A percentile compares a stretch with the other conserved stretches of the same genome.
Conservation (phyloP, 2,113 vertebrate species). For the Lynx canadensis region DNA sequence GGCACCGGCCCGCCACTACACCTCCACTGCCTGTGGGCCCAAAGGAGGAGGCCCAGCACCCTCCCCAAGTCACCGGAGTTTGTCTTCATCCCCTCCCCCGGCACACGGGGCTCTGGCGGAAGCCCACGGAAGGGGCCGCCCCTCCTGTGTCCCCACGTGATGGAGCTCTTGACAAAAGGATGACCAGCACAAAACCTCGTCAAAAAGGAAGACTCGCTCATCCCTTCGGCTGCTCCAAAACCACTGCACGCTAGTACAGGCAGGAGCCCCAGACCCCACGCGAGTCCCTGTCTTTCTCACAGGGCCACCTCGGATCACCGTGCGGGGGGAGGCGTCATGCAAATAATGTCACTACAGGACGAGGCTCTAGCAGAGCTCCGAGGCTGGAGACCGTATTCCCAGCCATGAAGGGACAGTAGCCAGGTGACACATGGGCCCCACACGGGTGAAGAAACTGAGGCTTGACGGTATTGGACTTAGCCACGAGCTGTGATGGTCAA, state of each 20-base stretch:
- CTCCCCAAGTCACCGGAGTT: fast-evolving
- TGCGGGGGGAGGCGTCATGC: fast-evolving
- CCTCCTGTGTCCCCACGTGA: neutral
- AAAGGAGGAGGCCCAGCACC: neutral
- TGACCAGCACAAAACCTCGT: neutral
- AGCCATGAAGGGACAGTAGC: fast-evolving
- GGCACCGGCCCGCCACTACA: neutral
- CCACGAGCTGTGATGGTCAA: neutral
- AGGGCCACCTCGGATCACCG: fast-evolving
- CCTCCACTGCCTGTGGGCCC: neutral
- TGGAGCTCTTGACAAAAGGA: neutral
- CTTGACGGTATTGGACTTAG: neutral
- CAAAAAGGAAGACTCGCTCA: fast-evolving
- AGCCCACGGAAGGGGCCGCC: neutral
- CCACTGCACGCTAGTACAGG: fast-evolving
- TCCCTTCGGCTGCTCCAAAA: neutral
- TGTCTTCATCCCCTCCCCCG: neutral
- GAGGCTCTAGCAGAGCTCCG: neutral
- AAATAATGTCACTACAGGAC: fast-evolving
- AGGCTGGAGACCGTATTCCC: neutral
- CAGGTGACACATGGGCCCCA: fast-evolving
- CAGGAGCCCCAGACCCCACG: neutral
- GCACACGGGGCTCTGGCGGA: neutral
- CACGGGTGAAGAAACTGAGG: neutral
- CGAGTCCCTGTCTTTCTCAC: too few relatives aligned